A percentile compares a stretch with the other conserved stretches of the same genome.
phyloP scores from a whole-genome alignment of 2,113 vertebrate species.

The Myiozetetes cayanensis region DNA sequence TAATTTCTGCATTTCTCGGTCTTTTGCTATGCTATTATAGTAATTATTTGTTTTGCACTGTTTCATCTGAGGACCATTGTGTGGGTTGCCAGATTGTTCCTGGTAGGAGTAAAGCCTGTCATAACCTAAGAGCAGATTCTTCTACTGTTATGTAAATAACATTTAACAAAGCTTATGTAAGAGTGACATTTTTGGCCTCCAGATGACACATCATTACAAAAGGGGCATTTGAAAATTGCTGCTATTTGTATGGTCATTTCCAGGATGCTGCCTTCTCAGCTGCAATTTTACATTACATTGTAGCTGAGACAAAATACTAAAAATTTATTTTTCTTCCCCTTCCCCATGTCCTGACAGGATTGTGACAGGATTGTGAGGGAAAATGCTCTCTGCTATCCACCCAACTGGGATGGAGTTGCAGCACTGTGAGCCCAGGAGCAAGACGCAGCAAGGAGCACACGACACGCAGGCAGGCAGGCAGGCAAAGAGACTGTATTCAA shows the following conservation, averaged over 20 bases:
- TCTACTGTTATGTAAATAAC: conserved; percentile 26
- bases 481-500: no score
- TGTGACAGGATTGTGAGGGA: no score
- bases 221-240: neutral
- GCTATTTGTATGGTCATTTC: neutral
- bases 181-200: neutral
- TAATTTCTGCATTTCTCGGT: neutral
- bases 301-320: neutral
- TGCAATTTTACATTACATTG: neutral
- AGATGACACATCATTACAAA: neutral
- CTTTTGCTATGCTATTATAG: neutral
- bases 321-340: neutral
- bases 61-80: conserved; percentile 26
- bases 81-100: neutral
- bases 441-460: no score
- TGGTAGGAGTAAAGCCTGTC: neutral
- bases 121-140: neutral
- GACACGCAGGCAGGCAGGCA: no score
- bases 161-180: neutral
- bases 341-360: neutral
- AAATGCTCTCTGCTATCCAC: no score
- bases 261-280: neutral
- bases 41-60: conserved; percentile 44
- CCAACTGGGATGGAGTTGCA: no score
- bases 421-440: no score